phyloP scores from a whole-genome alignment of 35 echinoderm and acorn worm species.

The Eucidaris tribuloides region DNA sequence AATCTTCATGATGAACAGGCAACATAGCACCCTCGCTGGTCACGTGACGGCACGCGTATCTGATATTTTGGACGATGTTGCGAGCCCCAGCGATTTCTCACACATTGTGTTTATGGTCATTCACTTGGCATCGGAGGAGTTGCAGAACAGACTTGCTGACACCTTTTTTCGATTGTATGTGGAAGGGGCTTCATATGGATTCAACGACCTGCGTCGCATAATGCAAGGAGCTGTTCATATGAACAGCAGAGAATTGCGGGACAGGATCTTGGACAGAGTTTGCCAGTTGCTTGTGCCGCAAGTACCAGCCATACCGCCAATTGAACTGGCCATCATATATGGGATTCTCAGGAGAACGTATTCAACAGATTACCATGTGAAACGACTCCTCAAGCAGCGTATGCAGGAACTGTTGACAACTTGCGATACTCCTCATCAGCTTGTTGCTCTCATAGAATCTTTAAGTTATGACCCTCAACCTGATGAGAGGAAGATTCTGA shows the following conservation, averaged over 20 bases:
- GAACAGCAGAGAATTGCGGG: not conserved
- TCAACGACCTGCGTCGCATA: conserved; percentile 5
- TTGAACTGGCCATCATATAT: conserved; percentile 18
- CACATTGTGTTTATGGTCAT: not conserved
- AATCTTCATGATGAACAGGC: not conserved
- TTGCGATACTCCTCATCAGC: not conserved
- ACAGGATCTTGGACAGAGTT: not conserved
- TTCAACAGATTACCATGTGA: not conserved
- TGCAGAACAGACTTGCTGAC: not conserved
- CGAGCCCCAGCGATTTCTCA: conserved; percentile 7
- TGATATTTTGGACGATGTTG: not conserved
- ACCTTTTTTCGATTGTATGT: not conserved
- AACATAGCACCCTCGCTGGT: not conserved
- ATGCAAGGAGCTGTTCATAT: not conserved
- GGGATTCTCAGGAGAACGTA: not conserved
- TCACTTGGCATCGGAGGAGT: not conserved
- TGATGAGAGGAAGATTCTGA: not conserved
- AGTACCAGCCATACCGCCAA: not conserved
- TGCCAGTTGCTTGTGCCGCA: conserved; percentile 7
- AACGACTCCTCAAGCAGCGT: not conserved
- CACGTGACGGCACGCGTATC: not conserved
- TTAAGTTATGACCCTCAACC: not conserved
- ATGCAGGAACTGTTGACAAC: not conserved
- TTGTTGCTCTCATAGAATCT: conserved; percentile 3
- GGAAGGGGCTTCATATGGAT: conserved; percentile 6